Evolutionary conservation across 2,113 vertebrate species (phyloP), one percentile per base, ranked within the genome.

Genomic region (Xiphophorus hellerii): DNA sequence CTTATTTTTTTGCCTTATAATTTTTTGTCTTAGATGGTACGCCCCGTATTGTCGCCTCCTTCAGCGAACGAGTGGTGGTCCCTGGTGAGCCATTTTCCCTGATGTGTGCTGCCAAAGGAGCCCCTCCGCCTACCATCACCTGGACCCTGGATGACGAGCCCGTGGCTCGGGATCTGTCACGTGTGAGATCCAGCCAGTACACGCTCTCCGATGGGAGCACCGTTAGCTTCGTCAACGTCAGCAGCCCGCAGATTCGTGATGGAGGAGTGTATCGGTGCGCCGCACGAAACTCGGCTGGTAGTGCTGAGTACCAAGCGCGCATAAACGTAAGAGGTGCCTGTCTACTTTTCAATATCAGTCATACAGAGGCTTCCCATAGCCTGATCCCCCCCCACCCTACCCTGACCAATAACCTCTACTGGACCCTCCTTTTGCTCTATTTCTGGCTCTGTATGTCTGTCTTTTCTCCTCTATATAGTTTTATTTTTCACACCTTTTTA

Each of bases 281-380:
- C 29, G 98, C 98, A 87, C 96, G 96, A 94, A 99, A 99, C 96
- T 98, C 97, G 92, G 98, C 98, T 94, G 98, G 98, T 96, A 96
- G 97, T 91, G 97, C 97, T 95, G 97, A 99, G 96, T 99, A 99
- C 95, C 98, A 99, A 98, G 97, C 98, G 96, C 98, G 98, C 98
- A 99, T 99, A 99, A 99, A 99, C 98, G 98, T 99, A 99, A 99
- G 98, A 99, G 98, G 98, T 99, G 98, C 98, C 97, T 99, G 97
- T 99, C 98, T 98, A 97, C 97, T 97, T 99, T 98, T 99, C 96
- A 98, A 98, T 99, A 96, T 98, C 96, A 97, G 97, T 95, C 94
- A 96, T 96, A 90, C 85, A 88, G 87, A 97, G 96, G 95, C 92
- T 93, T 89, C 74, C 85, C 73, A 91, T 48, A 89, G 91, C 90